A percentile compares a stretch with the other conserved stretches of the same genome.
Evolutionary conservation across 2,797 vertebrate genomes (phyloP).

Genomic region (Prunella strophiata): DNA sequence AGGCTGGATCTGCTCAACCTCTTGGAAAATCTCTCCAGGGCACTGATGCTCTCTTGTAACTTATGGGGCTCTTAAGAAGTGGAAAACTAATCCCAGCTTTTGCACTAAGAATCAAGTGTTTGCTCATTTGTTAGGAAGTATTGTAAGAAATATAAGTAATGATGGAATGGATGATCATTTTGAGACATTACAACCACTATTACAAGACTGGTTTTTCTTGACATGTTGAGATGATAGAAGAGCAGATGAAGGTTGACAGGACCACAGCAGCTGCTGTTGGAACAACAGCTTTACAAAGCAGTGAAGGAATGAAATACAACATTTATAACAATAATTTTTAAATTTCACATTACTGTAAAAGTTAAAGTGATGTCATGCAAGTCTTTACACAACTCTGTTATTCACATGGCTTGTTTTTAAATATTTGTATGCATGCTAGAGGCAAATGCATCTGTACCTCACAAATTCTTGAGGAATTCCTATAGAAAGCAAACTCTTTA

Average conservation of each 20-base stretch:
- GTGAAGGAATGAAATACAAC: not conserved
- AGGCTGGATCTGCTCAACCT: not conserved
- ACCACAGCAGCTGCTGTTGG: not conserved
- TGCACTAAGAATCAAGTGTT: not conserved
- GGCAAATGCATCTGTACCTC: not conserved
- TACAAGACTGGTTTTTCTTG: not conserved
- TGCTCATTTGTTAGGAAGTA: not conserved
- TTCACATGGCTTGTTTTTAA: not conserved
- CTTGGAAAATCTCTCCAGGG: slow-evolving; percentile 64
- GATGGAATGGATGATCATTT: not conserved
- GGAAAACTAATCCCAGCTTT: not conserved
- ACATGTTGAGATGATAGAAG: not conserved
- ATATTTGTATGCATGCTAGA: not conserved
- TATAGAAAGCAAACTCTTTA: not conserved
- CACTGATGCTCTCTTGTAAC: not conserved
- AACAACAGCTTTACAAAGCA: not conserved
- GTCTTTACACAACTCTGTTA: not conserved
- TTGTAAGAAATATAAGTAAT: not conserved
- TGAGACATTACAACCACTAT: not conserved
- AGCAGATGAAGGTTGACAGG: not conserved
- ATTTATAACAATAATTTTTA: not conserved
- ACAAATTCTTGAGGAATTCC: not conserved
- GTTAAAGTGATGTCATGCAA: not conserved
- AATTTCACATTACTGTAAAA: not conserved
- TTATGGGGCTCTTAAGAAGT: not conserved